Evolutionary conservation across 2,888 invertebrate species (phyloP).

Genomic region (Drosophila niveifrons): DNA sequence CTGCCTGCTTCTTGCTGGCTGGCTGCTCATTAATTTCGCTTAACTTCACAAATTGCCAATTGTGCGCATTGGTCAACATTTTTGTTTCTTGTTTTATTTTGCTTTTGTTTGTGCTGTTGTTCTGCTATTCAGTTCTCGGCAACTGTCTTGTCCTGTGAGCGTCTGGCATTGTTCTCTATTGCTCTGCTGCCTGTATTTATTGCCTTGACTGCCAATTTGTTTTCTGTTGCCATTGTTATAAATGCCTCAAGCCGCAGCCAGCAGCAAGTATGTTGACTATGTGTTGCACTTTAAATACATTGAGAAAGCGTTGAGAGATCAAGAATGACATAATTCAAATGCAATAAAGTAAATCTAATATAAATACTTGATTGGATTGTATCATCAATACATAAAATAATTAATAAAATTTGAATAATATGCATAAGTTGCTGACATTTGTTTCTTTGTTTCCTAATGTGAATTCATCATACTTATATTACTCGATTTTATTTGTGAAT

Average conservation of each 20-base stretch:
- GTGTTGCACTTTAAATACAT: not conserved
- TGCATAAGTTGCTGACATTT: too few species aligned
- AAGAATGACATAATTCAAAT: too few species aligned
- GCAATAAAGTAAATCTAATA: too few species aligned
- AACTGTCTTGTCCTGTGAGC: not conserved
- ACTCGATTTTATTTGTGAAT: too few species aligned
- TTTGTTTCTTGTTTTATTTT: constrained; percentile 42
- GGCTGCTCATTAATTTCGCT: constrained; percentile 79
- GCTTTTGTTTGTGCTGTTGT: constrained; percentile 9
- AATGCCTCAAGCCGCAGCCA: constrained; percentile 11
- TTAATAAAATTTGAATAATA: too few species aligned
- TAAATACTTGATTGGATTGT: too few species aligned
- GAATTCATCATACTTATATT: too few species aligned
- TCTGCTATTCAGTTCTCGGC: constrained; percentile 19
- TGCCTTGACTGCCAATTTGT: constrained; percentile 76
- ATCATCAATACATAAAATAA: too few species aligned
- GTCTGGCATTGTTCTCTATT: constrained; percentile 65
- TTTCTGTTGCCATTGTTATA: constrained; percentile 66
- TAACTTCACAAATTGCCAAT: constrained; percentile 82
- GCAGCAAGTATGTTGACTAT: constrained; percentile 1
- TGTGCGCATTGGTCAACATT: constrained; percentile 80
- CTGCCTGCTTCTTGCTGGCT: constrained; percentile 18
- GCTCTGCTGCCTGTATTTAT: constrained; percentile 74
- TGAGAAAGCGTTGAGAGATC: not conserved
- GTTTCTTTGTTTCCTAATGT: too few species aligned